Conservation (phyloP, 2,113 vertebrate genomes). For the Chloropsis cyanopogon region DNA sequence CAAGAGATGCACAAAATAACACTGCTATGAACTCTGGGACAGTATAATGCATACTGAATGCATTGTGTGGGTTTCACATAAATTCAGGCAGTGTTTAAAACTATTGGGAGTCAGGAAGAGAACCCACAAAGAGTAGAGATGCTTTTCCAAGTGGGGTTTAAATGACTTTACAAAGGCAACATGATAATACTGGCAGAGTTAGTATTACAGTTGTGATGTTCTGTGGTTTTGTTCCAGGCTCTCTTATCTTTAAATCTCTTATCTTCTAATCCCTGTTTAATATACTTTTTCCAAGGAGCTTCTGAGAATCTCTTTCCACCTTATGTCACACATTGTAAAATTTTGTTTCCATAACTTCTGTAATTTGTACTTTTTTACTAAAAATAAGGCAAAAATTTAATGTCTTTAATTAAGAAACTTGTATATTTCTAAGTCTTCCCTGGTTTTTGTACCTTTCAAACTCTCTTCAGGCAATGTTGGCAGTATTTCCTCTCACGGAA, state of each 20-base stretch:
- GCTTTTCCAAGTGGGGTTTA: not conserved
- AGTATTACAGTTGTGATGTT: not conserved
- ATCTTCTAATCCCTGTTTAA: not conserved
- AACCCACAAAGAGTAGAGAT: not conserved
- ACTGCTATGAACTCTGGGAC: not conserved
- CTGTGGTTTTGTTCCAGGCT: not conserved
- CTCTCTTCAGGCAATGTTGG: not conserved
- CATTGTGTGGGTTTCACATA: not conserved
- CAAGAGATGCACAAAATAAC: not conserved
- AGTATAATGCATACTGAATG: not conserved
- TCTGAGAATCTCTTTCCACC: not conserved
- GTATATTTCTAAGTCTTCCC: not conserved
- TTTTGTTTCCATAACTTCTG: not conserved
- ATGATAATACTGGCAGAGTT: not conserved
- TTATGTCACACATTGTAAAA: not conserved
- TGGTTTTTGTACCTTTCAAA: not conserved
- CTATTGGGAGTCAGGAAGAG: not conserved
- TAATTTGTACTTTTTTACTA: not conserved
- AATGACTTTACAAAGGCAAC: not conserved
- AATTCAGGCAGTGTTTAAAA: not conserved
- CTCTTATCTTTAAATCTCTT: not conserved
- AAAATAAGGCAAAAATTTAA: not conserved
- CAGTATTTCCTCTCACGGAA: not conserved
- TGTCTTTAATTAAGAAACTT: not conserved
- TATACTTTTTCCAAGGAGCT: not conserved